phyloP scores from a whole-genome alignment of 2,797 vertebrate genomes.

The Acanthis flammea region DNA sequence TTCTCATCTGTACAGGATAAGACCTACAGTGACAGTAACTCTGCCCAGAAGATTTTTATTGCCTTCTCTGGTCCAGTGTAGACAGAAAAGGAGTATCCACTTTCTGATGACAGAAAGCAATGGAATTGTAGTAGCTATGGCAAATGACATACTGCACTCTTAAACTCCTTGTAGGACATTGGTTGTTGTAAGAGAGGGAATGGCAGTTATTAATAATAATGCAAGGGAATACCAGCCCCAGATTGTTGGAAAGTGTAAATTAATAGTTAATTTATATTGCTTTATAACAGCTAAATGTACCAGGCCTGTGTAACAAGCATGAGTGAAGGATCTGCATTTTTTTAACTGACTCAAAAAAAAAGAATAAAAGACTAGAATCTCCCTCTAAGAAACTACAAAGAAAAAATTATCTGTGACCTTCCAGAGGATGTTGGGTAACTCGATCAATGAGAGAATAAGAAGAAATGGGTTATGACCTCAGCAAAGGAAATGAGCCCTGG shows the following conservation, averaged over 20 bases:
- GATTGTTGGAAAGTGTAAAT: neutral
- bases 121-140: neutral
- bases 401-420: conserved; percentile 9
- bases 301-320: neutral
- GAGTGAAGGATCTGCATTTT: neutral
- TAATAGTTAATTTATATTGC: neutral
- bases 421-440: neutral
- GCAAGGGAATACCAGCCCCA: neutral
- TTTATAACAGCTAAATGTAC: neutral
- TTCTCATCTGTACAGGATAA: neutral
- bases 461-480: conserved; percentile 25
- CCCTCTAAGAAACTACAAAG: conserved; percentile 26
- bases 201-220: neutral
- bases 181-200: neutral
- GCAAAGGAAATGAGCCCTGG: neutral
- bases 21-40: neutral
- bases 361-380: neutral
- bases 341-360: neutral
- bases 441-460: conserved; percentile 1
- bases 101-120: neutral
- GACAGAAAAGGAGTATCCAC: neutral
- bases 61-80: neutral
- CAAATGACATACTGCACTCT: neutral
- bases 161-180: neutral
- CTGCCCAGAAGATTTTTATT: neutral